Conservation (phyloP, 2,797 vertebrate species). For the Mycteria americana region DNA sequence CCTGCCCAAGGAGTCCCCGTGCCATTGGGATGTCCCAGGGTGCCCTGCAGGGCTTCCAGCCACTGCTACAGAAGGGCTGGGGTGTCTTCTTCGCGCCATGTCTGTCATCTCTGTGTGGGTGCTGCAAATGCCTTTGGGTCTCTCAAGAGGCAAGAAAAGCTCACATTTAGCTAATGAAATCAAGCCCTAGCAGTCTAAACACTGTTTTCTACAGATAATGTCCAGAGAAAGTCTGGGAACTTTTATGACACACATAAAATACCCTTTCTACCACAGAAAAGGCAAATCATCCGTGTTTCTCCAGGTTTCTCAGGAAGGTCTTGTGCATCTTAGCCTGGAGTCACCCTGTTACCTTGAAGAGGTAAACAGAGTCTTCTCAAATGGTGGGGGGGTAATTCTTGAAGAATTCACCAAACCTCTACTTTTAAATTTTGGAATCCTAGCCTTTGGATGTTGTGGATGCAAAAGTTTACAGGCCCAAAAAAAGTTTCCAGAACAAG, state of each 20-base stretch:
- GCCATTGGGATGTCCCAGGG: fast-evolving
- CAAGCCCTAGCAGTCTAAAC: neutral
- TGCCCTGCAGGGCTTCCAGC: neutral
- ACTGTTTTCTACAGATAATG: neutral
- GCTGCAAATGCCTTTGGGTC: neutral
- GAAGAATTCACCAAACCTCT: neutral
- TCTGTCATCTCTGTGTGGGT: neutral
- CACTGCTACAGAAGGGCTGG: fast-evolving
- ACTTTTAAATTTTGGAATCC: neutral
- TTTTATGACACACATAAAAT: fast-evolving
- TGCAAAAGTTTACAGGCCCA: neutral
- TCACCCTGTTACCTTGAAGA: neutral
- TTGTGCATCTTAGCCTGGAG: fast-evolving
- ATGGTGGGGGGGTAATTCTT: neutral
- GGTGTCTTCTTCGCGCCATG: neutral
- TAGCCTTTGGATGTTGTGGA: neutral
- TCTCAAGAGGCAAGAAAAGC: neutral
- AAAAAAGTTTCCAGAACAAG: neutral
- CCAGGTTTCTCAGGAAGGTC: neutral
- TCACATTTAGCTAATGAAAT: neutral
- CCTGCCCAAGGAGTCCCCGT: neutral
- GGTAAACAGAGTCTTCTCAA: neutral
- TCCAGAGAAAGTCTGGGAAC: neutral
- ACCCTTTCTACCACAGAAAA: neutral
- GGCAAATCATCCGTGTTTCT: neutral